Evolutionary conservation across 2,113 vertebrate species (phyloP), one percentile per base, ranked within the genome.

Genomic region (Craseonycteris thonglongyai): DNA sequence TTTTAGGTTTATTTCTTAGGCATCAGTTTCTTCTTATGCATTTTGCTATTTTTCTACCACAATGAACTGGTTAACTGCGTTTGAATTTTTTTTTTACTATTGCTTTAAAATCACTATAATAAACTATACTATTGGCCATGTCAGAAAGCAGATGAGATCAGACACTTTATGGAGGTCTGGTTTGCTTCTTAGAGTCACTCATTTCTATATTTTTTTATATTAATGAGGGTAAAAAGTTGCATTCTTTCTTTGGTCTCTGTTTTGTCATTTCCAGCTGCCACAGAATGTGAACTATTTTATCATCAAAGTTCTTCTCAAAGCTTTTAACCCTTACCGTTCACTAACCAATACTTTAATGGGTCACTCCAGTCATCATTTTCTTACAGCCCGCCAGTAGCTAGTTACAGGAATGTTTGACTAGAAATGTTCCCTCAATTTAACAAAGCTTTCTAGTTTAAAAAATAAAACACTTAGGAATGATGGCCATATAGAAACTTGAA

Each of bases 201-300:
- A 79, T 86, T 94, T 93, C 75, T 91, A 26, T 61, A 74, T 76
- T 80, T 94, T 93, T 88, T 96, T 92, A 66, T 88, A 81, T 93
- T 93, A 92, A 96, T 88, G 91, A 96, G 71, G 35, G 75, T 91
- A 66, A 95, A 92, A 96, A 35, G 21, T 84, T 90, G 33, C 72
- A 78, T 93, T 95, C 81, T 88, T 97, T 94, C 75, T 88, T 95
- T 76, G 54, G 33, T 83, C 59, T 96, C 84, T 95, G 75, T 72
- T 93, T 84, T 95, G 86, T 81, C 89, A 95, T 94, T 94, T 78
- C 61, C 12, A 54, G 47, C 72, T 68, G 56, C 56, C 66, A 75
- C 2, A 83, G 80, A 93, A 75, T 78, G 51, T 54, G 71, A 96
- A 79, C 45, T 94, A 78, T 87, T 84, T 84, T 90, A 74, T 89